Evolutionary conservation across 35 echinoderm and acorn worm species (phyloP).

Genomic region (Ophiothrix spiculata): DNA sequence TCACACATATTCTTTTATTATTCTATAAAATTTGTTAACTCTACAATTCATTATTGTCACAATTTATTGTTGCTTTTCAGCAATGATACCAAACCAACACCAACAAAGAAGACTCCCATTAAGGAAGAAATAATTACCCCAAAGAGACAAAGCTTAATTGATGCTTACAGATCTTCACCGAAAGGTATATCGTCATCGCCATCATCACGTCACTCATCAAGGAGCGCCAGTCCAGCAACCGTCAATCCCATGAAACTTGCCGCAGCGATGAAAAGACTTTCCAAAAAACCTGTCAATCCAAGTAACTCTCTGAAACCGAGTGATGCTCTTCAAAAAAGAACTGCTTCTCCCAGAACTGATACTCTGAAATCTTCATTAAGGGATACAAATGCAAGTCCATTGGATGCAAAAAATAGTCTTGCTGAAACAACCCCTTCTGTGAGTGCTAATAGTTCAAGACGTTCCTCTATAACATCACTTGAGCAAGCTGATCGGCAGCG

Average conservation of each 20-base stretch:
- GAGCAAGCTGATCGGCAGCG: background rate
- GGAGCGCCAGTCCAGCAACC: conserved; percentile 14
- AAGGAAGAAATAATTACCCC: conserved; percentile 26
- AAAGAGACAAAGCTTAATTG: background rate
- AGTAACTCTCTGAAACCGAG: conserved; percentile 22
- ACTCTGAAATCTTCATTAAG: no score
- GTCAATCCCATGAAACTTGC: conserved; percentile 81
- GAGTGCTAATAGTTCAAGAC: background rate
- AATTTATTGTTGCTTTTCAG: no score
- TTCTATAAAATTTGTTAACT: no score
- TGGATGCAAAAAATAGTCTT: no score
- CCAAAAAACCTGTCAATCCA: no score
- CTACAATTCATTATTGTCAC: no score
- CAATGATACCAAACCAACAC: background rate
- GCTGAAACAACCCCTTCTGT: background rate
- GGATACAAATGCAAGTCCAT: no score
- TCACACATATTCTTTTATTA: no score
- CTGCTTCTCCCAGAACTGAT: background rate
- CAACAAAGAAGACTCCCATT: conserved; percentile 25
- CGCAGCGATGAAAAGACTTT: conserved; percentile 65
- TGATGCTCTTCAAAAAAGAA: background rate
- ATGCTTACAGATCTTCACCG: conserved; percentile 12
- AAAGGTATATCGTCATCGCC: background rate
- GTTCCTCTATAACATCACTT: background rate
- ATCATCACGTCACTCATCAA: background rate